Base-by-base conservation (phyloP, 92 coral and sea anemone species). In the Porites divaricata region DNA sequence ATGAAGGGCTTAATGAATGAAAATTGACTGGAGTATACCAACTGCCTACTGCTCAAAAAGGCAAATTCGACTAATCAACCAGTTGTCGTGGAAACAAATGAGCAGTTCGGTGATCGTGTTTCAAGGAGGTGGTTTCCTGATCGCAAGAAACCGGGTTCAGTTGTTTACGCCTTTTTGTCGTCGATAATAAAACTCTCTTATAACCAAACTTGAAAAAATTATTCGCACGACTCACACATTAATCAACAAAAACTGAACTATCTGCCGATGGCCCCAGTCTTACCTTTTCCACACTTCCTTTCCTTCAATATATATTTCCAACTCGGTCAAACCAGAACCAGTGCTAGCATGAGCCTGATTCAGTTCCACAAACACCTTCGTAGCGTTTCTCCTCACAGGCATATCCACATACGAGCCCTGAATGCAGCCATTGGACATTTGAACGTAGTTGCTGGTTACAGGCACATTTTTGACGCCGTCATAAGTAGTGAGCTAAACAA, bases 331-430 rank as follows among this genome's bases (percentile, higher is more conserved):
- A 11, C 92, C 91, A 16, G 91, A 87, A 22, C 63, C 35, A 24
- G 35, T 68, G 57, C 51, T 57, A 23, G 67, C 65, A 0, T 13
- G 35, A 53, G 84, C 77, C 51, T 24, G 71, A 23, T 80, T 56
- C 16, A 20, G 48, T 17, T 90, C 93, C 61, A 95, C 90, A 56
- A 64, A 85, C 22, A 96, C 66, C 24, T 79, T 77, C 22, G 89
- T 87, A 9, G 94, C 95, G 51, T 86, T 84, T 23, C 94, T 85
- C 65, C 91, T 87, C 70, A 96, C 94, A 16, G 91, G 91, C 70
- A 96, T 84, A 17, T 96, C 99, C 28, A 93, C 96, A 52, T 88
- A 96, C 8, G 99, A 96, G 2, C 95, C 99, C 73, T 95, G 99
- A 1, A 81, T 87, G 58, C 99, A 96, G 41, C 98, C 98, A 63